phyloP scores from a whole-genome alignment of 2,113 vertebrate species.

The Corydoras maculifer region DNA sequence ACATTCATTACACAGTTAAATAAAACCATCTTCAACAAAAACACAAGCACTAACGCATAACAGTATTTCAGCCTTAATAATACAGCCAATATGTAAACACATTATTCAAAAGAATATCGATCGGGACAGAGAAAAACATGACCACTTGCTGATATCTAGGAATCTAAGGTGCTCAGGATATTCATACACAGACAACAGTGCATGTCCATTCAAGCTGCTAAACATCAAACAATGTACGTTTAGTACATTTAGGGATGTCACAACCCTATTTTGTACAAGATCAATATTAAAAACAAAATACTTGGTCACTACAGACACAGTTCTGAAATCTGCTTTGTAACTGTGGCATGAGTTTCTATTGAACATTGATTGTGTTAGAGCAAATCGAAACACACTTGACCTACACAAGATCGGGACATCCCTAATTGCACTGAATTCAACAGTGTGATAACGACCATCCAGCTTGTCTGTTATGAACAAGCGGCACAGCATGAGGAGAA shows the following conservation, averaged over 20 bases:
- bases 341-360: too few species aligned
- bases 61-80: constrained; percentile 16
- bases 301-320: too few species aligned
- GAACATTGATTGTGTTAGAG: too few species aligned
- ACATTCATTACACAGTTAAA: constrained; percentile 10
- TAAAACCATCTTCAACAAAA: background rate
- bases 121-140: constrained; percentile 12
- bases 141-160: constrained; percentile 12
- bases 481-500: background rate
- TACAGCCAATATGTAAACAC: constrained; percentile 25
- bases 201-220: too few species aligned
- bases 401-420: background rate
- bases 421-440: background rate
- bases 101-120: constrained; percentile 1
- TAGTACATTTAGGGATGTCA: too few species aligned
- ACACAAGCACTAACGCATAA: constrained; percentile 12
- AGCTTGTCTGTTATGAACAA: background rate
- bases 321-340: too few species aligned
- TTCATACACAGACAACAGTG: background rate
- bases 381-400: too few species aligned
- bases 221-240: too few species aligned
- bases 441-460: background rate
- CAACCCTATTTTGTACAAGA: too few species aligned
- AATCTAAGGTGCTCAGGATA: constrained; percentile 35
- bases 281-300: too few species aligned